Evolutionary conservation across 2,888 invertebrate genomes (phyloP), one percentile per base, ranked within the genome.

Genomic region (Cephus rjabovi): DNA sequence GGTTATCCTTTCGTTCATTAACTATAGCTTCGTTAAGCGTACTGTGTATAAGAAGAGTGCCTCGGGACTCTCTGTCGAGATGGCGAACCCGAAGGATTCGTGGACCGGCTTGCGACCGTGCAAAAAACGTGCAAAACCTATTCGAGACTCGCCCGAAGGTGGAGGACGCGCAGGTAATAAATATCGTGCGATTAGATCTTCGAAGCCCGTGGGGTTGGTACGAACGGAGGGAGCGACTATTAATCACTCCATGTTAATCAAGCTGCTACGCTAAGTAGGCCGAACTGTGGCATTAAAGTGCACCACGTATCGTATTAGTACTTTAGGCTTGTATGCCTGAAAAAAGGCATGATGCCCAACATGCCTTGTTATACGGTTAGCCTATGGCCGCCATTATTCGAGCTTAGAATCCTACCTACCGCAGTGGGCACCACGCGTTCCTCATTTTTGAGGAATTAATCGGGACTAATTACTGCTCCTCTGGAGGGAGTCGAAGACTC

Each of bases 121-220:
- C 71, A 76, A 77, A 79, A 79, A 56, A 75, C 76, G 79, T 75
- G 86, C 84, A 84, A 87, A 85, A 87, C 82, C 80, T 78, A 81
- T 80, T 78, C 80, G 83, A 82, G 81, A 79, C 80, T 83, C 81
- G 82, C 78, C 80, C 78, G 79, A 83, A 84, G 82, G 85, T 86
- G 87, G 83, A 87, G 81, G 85, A 85, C 84, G 86, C 85, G 82
- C 79, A 84, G 87, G 89, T 83, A 90, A 90, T 90, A 90, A 90
- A 90, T 90, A 90, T 89, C 89, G 84, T 83, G 86, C 90, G 90
- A 90, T 90, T 90, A 90, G 89, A 90, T 90, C 90, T 90, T 81
- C 81, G 83, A 83, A 82, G 79, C 80, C 79, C 77, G 82, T 83
- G 83, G 85, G 85, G 84, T 84, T 83, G 83, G 79, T 81, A 77